Conservation (phyloP, 1,140 invertebrate species). For the Zophobas atratus region DNA sequence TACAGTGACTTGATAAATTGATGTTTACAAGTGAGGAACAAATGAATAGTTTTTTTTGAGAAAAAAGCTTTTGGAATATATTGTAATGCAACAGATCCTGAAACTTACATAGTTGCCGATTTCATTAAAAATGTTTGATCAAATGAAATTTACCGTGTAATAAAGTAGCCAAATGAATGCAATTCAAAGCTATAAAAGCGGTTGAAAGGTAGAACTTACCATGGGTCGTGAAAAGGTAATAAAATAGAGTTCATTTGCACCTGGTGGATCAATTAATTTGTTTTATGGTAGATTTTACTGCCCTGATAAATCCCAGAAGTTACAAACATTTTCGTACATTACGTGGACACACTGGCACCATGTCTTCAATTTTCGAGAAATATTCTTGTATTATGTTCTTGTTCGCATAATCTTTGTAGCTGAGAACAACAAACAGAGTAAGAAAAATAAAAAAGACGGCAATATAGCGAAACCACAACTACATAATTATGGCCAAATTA, state of each 20-base stretch:
- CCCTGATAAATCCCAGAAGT: background rate
- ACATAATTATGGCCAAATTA: no score
- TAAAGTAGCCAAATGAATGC: constrained; percentile 40
- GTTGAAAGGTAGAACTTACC: constrained; percentile 34
- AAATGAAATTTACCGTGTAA: constrained; percentile 31
- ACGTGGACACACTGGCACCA: no score
- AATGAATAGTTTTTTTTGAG: no score
- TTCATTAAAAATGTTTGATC: constrained; percentile 33
- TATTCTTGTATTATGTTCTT: no score
- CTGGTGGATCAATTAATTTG: constrained; percentile 38
- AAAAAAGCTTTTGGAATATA: no score
- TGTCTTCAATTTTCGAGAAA: background rate
- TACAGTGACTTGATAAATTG: no score
- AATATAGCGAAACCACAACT: no score
- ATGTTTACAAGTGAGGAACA: no score
- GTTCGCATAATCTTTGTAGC: no score
- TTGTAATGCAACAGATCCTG: background rate
- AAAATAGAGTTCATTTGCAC: constrained; percentile 35
- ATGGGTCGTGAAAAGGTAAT: constrained; percentile 26
- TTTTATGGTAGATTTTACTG: constrained; percentile 12
- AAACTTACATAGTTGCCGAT: constrained; percentile 20
- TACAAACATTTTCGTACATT: no score
- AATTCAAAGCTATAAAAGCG: constrained; percentile 38
- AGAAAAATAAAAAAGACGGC: no score
- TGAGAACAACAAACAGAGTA: no score